A percentile compares a stretch with the other conserved stretches of the same genome.
phyloP scores from a whole-genome alignment of 2,888 invertebrate genomes.

The Timema cristinae region DNA sequence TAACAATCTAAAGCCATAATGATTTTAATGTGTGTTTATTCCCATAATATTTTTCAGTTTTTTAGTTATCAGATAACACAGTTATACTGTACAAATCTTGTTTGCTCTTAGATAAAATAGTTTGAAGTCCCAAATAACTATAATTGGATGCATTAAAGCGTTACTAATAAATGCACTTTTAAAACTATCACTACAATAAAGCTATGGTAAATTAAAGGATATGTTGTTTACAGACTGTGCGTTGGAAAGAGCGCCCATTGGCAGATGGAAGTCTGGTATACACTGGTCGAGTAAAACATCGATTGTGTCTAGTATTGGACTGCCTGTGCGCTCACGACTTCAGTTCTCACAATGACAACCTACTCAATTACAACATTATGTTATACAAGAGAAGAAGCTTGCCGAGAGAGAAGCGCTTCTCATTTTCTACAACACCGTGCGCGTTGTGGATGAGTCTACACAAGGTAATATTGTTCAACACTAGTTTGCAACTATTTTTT shows the following conservation, averaged over 20 bases:
- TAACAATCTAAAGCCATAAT: too few relatives aligned
- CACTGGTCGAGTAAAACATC: slow-evolving; percentile 54
- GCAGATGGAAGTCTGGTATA: slow-evolving; percentile 50
- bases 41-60: too few relatives aligned
- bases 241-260: slow-evolving; percentile 57
- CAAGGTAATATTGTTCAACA: slow-evolving; percentile 49
- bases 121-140: too few relatives aligned
- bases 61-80: too few relatives aligned
- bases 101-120: too few relatives aligned
- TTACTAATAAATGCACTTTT: too few relatives aligned
- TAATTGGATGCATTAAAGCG: too few relatives aligned
- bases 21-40: too few relatives aligned
- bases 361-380: slow-evolving; percentile 70
- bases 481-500: not conserved
- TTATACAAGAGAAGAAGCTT: slow-evolving; percentile 70
- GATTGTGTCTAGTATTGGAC: slow-evolving; percentile 68
- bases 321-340: slow-evolving; percentile 68
- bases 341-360: slow-evolving; percentile 50
- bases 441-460: slow-evolving; percentile 70
- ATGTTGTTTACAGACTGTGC: slow-evolving; percentile 59
- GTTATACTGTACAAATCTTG: too few relatives aligned
- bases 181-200: too few relatives aligned
- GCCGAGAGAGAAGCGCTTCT: slow-evolving; percentile 67
- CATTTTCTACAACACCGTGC: slow-evolving; percentile 70
- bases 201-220: too few relatives aligned